Conservation (phyloP, 1,140 invertebrate species). For the Armadillidium nasatum region DNA sequence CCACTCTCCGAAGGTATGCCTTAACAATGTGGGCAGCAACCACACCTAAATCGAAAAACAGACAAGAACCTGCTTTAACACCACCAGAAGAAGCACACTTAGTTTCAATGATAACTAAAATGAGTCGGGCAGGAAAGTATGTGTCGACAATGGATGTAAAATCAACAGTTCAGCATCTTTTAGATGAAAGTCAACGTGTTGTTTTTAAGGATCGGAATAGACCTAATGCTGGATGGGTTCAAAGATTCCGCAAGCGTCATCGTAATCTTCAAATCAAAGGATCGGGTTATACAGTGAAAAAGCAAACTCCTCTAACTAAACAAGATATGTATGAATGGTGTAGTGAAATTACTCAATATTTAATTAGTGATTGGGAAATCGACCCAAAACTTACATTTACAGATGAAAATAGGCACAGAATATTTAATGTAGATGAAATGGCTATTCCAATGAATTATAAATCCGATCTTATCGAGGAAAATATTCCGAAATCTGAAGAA, state of each 20-base stretch:
- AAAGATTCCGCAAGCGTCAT: neutral
- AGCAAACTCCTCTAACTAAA: neutral
- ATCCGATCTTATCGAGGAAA: neutral
- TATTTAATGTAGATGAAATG: neutral
- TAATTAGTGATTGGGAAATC: neutral
- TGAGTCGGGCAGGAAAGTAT: neutral
- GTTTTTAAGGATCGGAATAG: neutral
- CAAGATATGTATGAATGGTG: neutral
- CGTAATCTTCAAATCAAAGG: neutral
- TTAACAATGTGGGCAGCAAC: neutral
- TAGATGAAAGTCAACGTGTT: neutral
- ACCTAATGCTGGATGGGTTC: neutral
- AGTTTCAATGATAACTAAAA: conserved; percentile 8
- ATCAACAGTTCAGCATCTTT: neutral
- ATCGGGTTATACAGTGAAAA: conserved; percentile 1
- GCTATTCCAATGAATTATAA: neutral
- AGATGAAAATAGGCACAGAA: neutral
- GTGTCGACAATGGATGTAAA: neutral
- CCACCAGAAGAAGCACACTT: neutral
- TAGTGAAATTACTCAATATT: neutral
- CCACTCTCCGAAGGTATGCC: neutral
- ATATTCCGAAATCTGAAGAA: neutral
- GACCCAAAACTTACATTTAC: neutral
- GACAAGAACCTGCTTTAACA: neutral
- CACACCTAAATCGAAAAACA: neutral